A percentile compares a stretch with the other conserved stretches of the same genome.
Conservation (phyloP, 2,888 invertebrate genomes). For the Thyatira batis region DNA sequence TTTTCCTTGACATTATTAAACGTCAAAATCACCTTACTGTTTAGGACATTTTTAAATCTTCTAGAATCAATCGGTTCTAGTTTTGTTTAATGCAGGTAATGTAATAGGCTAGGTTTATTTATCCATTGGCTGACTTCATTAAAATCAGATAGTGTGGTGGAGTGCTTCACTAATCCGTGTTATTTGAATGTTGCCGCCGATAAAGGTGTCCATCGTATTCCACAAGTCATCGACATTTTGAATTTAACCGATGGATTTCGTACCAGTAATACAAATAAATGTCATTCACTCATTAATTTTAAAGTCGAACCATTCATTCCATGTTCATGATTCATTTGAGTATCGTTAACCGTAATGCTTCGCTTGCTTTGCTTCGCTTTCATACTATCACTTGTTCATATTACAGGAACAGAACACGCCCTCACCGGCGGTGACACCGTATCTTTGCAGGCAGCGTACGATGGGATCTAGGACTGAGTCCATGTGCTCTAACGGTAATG, state of each 20-base stretch:
- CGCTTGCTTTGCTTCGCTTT: constrained; percentile 5
- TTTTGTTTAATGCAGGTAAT: background rate
- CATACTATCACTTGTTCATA: constrained; percentile 7
- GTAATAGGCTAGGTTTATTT: background rate
- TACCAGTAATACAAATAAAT: background rate
- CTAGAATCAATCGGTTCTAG: too few species aligned
- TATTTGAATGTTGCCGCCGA: background rate
- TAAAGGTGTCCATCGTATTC: background rate
- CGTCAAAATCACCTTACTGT: too few species aligned
- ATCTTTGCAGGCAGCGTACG: constrained; percentile 90
- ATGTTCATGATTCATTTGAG: background rate
- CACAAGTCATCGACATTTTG: too few species aligned
- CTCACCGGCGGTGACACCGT: constrained; percentile 90
- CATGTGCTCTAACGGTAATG: constrained; percentile 56
- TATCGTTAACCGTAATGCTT: background rate
- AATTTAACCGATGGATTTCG: background rate
- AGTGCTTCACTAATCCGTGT: background rate
- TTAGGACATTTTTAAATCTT: too few species aligned
- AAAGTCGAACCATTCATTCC: background rate
- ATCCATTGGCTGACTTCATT: background rate
- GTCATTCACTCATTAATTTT: background rate
- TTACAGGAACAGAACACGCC: constrained; percentile 82
- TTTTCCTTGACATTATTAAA: too few species aligned
- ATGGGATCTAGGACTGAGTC: constrained; percentile 82
- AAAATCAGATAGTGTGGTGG: background rate